Conservation (phyloP, 2,888 invertebrate species). For the Parasteatoda lunata region DNA sequence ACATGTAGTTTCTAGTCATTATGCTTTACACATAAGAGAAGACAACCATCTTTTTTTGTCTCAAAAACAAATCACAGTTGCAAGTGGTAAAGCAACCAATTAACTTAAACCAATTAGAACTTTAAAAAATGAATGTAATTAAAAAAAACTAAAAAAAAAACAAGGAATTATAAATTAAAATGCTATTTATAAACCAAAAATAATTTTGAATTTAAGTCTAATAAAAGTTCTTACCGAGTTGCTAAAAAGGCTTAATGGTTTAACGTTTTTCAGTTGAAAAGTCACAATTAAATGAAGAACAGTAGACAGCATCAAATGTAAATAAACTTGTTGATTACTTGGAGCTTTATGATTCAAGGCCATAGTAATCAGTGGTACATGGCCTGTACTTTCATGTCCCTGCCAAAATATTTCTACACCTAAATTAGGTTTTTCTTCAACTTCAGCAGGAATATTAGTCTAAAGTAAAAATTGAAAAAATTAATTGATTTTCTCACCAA, state of each 20-base stretch:
- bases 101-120: no score
- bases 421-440: conserved; percentile 74
- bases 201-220: no score
- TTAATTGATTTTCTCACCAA: neutral
- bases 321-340: conserved; percentile 83
- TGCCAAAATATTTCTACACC: conserved; percentile 74
- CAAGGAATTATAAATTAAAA: no score
- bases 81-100: no score
- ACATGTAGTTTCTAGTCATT: no score
- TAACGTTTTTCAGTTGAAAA: conserved; percentile 81
- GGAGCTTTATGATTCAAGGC: conserved; percentile 85
- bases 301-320: conserved; percentile 86
- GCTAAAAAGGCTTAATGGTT: conserved; percentile 87
- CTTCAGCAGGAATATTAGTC: conserved; percentile 71
- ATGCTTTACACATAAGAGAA: no score
- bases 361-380: conserved; percentile 82
- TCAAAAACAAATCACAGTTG: no score
- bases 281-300: conserved; percentile 86
- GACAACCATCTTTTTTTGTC: no score
- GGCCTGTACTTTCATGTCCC: conserved; percentile 61
- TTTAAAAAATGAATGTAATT: no score
- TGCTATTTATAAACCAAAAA: no score
- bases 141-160: no score
- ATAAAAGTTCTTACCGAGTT: conserved; percentile 77
- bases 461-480: conserved; percentile 13